phyloP scores from a whole-genome alignment of 2,888 invertebrate species.

The Sicus ferrugineus region DNA sequence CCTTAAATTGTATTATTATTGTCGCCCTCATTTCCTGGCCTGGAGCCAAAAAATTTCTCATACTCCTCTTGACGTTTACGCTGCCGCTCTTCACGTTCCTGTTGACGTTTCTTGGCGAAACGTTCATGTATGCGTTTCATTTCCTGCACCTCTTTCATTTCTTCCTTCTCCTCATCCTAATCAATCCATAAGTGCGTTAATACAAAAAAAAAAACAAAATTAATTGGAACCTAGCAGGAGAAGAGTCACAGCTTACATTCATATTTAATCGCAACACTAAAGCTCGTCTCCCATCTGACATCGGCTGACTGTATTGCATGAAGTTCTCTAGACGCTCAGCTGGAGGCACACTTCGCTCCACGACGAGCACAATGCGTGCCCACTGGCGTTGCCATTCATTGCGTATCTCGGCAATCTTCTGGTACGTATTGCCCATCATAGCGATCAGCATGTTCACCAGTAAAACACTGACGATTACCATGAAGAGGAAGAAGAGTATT shows the following conservation, averaged over 20 bases:
- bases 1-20: conserved; percentile 37
- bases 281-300: conserved; percentile 87
- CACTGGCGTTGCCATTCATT: conserved; percentile 99
- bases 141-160: conserved; percentile 91
- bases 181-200: not conserved
- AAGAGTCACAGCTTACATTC: conserved; percentile 69
- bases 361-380: conserved; percentile 96
- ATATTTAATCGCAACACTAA: conserved; percentile 88
- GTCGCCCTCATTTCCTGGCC: conserved; percentile 37
- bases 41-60: conserved; percentile 56
- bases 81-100: conserved; percentile 58
- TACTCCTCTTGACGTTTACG: conserved; percentile 54
- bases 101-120: conserved; percentile 74
- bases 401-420: conserved; percentile 94
- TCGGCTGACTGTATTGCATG: conserved; percentile 92
- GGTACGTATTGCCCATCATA: conserved; percentile 99
- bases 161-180: conserved; percentile 91
- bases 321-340: conserved; percentile 84
- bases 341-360: conserved; percentile 95
- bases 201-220: not conserved
- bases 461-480: conserved; percentile 94
- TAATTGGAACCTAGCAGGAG: too few species aligned
- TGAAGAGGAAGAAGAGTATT: conserved; percentile 94
- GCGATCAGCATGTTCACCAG: conserved; percentile 98
- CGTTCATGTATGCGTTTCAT: conserved; percentile 87